A percentile compares a stretch with the other conserved stretches of the same genome.
phyloP scores from a whole-genome alignment of 2,113 vertebrate genomes.

The Telmatochromis bifrenatus region DNA sequence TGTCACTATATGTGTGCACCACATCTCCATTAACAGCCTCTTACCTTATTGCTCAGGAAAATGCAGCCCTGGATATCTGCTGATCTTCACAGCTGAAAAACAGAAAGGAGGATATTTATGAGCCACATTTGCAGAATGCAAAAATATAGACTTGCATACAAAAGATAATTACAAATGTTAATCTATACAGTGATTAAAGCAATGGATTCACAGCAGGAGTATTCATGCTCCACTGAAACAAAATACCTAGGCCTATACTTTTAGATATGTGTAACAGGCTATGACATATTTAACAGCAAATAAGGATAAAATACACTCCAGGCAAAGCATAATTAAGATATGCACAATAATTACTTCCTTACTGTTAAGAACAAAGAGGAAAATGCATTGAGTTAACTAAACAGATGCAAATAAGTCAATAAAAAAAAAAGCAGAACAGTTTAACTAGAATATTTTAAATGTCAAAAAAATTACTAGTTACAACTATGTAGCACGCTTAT shows the following conservation, averaged over 20 bases:
- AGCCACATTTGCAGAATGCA: neutral
- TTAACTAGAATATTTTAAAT: neutral
- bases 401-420: neutral
- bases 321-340: neutral
- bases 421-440: neutral
- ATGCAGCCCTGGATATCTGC: conserved; percentile 37
- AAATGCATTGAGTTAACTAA: neutral
- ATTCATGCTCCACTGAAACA: neutral
- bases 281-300: neutral
- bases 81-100: conserved; percentile 61
- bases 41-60: conserved; percentile 57
- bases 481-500: neutral
- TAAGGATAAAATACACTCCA: neutral
- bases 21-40: neutral
- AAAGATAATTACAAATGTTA: neutral
- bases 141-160: neutral
- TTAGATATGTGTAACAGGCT: neutral
- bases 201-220: neutral
- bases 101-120: neutral
- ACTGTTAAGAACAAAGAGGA: neutral
- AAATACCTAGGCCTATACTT: neutral
- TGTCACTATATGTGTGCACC: neutral
- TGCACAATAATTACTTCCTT: neutral
- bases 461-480: neutral
- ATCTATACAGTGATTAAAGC: neutral